A percentile compares a stretch with the other conserved stretches of the same genome.
phyloP scores from a whole-genome alignment of 2,797 vertebrate species.

The Rhinogobio ventralis region DNA sequence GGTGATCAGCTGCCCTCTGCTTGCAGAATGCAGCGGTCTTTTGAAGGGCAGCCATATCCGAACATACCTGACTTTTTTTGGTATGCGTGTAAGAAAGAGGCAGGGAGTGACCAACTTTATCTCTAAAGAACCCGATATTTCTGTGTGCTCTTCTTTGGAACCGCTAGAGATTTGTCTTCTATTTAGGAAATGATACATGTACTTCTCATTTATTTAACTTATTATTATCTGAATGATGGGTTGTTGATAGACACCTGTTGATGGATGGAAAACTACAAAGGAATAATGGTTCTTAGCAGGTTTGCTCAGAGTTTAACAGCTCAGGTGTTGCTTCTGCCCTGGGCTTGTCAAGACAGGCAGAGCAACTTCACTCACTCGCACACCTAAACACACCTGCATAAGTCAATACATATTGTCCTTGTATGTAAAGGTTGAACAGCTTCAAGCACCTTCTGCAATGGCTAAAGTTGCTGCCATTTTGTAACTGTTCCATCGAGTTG shows the following conservation, averaged over 20 bases:
- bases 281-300: constrained; percentile 23
- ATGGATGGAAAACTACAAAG: constrained; percentile 33
- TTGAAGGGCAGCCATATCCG: constrained; percentile 49
- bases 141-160: background rate
- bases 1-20: constrained; percentile 51
- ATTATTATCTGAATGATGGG: constrained; percentile 14
- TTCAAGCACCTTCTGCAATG: constrained; percentile 8
- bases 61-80: constrained; percentile 37
- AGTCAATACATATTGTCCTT: constrained; percentile 43
- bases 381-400: constrained; percentile 51
- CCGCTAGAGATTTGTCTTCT: background rate
- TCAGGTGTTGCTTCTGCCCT: constrained; percentile 53
- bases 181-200: background rate
- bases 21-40: constrained; percentile 48
- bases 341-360: constrained; percentile 67
- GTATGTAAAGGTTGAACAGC: constrained; percentile 34
- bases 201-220: background rate
- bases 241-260: constrained; percentile 35
- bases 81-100: background rate
- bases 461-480: constrained; percentile 40
- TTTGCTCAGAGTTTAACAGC: constrained; percentile 32
- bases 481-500: constrained; percentile 1
- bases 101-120: background rate
- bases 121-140: background rate
- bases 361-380: constrained; percentile 38